Percentiles rank a stretch among this genome's conserved stretches.
Evolutionary conservation across 1,140 invertebrate species (phyloP).

Genomic region (Drosophila hydei): DNA sequence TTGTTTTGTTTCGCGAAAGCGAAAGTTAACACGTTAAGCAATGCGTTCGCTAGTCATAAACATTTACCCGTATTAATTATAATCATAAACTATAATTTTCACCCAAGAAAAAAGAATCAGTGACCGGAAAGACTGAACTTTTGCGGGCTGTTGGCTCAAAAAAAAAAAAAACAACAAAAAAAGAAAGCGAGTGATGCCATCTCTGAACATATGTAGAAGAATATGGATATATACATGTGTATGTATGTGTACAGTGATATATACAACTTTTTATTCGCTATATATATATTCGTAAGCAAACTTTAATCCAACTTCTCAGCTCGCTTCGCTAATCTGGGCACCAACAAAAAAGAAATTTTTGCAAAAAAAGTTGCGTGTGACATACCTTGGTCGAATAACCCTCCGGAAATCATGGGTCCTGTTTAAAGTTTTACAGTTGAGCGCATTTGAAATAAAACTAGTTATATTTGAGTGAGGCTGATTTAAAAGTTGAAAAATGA

Average conservation of each 20-base stretch:
- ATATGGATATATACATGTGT: neutral
- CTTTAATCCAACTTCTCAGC: constrained; percentile 2
- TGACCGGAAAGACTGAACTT: constrained; percentile 66
- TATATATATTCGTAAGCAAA: neutral
- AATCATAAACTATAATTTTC: constrained; percentile 76
- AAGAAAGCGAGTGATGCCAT: constrained; percentile 49
- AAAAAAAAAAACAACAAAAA: constrained; percentile 58
- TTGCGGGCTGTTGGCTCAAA: constrained; percentile 15
- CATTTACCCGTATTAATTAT: constrained; percentile 73
- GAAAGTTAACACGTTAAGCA: constrained; percentile 57
- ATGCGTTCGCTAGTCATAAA: constrained; percentile 35
- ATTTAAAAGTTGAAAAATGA: too few relatives aligned
- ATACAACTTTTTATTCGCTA: neutral
- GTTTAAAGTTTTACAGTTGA: constrained; percentile 53
- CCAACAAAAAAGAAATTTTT: constrained; percentile 4
- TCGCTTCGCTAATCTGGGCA: neutral
- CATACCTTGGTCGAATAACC: constrained; percentile 10
- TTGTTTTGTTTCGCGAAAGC: constrained; percentile 39
- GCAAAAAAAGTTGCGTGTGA: constrained; percentile 49
- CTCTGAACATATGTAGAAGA: neutral
- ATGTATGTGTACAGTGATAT: neutral
- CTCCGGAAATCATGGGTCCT: constrained; percentile 9
- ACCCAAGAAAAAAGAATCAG: constrained; percentile 71
- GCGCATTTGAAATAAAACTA: too few relatives aligned
- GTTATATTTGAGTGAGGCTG: too few relatives aligned